Base-by-base conservation (phyloP, 2,113 vertebrate genomes). In the Lophochroa leadbeateri region DNA sequence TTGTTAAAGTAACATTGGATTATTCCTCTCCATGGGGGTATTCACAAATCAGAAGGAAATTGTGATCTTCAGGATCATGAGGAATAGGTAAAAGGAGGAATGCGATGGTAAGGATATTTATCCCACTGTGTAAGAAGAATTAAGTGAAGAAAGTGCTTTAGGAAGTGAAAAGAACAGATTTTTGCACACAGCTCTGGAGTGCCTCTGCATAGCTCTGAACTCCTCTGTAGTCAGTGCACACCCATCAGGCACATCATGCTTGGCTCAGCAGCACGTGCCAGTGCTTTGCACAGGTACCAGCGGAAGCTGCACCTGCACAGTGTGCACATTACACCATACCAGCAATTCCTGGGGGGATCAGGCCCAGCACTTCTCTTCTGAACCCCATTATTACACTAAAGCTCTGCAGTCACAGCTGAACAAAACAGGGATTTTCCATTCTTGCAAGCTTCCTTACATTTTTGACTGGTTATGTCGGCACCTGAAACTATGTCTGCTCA, bases 251-350 rank as follows among this genome's bases (percentile, higher is more conserved):
- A 65, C 4, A 1, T 19, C 35, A 2, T 2, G 15, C 49, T 53
- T 5, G 29, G 4, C 43, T 29, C 3, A 0, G 17, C 29, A 83
- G 52, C 4, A 4, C 0, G 0, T 9, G 35, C 35, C 16, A 61
- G n/a, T 2, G 63, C 58, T 39, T 13, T 16, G 5, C 84, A 49
- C 44, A 61, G 55, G 35, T 6, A 17, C 49, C 58, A 57, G 35
- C 53, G 6, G 1, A 7, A 65, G 47, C n/a, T 13, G 6, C 67
- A 27, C 43, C 33, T 5, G 4, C n/a, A 7, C 33, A 1, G 6
- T 2, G 25, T 3, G 24, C 8, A 12, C 68, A 1, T 29, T 1
- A 19, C 46, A 29, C 11, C 60, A 39, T 4, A 1, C 2, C 10
- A 3, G 29, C 31, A 20, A 1, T 15, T 17, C 77, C 35, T 7